Evolutionary conservation across 1,140 invertebrate genomes (phyloP).

Genomic region (Sipha flava): DNA sequence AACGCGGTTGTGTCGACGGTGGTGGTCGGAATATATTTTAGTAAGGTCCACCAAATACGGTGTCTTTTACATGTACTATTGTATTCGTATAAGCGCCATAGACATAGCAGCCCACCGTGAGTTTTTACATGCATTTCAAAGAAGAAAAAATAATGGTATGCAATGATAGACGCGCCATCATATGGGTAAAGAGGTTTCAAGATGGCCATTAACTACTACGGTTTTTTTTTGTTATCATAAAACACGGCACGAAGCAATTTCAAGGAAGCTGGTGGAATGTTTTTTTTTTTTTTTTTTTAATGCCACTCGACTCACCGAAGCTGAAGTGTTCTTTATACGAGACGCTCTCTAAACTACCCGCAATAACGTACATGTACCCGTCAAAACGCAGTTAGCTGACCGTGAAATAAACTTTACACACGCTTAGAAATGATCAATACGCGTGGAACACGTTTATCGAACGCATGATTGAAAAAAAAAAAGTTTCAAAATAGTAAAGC

Average conservation of each 20-base stretch:
- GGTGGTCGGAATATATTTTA: background rate
- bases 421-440: too few relatives aligned
- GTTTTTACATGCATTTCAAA: background rate
- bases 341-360: background rate
- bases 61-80: too few relatives aligned
- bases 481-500: too few relatives aligned
- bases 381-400: background rate
- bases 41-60: background rate
- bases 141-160: background rate
- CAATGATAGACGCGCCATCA: background rate
- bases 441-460: too few relatives aligned
- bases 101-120: too few relatives aligned
- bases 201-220: slow-evolving; percentile 17
- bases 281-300: background rate
- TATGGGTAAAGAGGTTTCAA: background rate
- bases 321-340: background rate
- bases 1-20: background rate
- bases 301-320: background rate
- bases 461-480: too few relatives aligned
- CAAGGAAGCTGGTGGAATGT: background rate
- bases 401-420: background rate
- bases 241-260: background rate
- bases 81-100: background rate
- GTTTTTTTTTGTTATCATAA: background rate
- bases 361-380: background rate